phyloP scores from a whole-genome alignment of 2,113 vertebrate species.

The Ammodytes marinus region DNA sequence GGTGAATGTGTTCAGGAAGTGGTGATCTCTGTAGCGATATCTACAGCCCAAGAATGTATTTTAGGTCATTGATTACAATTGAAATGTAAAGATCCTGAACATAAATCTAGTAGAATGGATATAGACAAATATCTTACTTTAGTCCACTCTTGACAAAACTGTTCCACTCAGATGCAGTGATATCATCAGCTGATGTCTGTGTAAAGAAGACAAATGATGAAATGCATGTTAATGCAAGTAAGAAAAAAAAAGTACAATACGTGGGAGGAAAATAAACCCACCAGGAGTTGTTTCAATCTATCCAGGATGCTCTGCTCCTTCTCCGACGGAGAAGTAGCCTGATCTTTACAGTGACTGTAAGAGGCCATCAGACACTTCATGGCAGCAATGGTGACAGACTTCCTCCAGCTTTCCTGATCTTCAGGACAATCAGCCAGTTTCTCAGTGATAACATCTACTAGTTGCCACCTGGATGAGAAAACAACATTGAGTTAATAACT shows the following conservation, averaged over 20 bases:
- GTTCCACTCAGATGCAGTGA: conserved; percentile 90
- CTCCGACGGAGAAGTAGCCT: conserved; percentile 49
- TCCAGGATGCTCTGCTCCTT: conserved; percentile 85
- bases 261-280: conserved; percentile 45
- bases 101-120: background rate
- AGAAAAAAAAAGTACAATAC: background rate
- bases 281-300: conserved; percentile 85
- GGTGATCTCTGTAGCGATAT: conserved; percentile 88
- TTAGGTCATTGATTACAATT: background rate
- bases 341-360: conserved; percentile 81
- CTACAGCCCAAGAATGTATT: conserved; percentile 70
- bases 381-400: conserved; percentile 82
- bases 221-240: background rate
- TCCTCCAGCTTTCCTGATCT: conserved; percentile 86
- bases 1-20: conserved; percentile 85
- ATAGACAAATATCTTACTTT: conserved; percentile 75
- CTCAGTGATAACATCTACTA: conserved; percentile 87
- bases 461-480: conserved; percentile 86
- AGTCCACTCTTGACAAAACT: conserved; percentile 91
- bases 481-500: background rate
- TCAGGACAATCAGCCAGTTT: conserved; percentile 78
- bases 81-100: background rate
- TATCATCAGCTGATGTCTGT: conserved; percentile 81
- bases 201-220: conserved; percentile 13
- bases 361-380: conserved; percentile 83